phyloP scores from a whole-genome alignment of 2,113 vertebrate genomes.

The Parotia lawesii region DNA sequence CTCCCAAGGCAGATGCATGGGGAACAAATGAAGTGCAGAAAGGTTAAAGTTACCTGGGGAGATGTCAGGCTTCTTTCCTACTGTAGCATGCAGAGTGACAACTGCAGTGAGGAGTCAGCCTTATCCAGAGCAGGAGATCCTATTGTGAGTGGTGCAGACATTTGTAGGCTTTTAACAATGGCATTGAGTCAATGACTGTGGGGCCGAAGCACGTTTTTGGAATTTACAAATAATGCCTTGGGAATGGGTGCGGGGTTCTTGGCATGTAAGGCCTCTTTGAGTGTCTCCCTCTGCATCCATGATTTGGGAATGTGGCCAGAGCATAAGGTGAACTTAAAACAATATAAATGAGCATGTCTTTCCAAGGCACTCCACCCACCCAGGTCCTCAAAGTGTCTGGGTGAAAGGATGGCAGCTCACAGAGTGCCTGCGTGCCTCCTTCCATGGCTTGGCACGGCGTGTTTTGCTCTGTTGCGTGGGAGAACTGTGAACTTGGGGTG shows the following conservation, averaged over 20 bases:
- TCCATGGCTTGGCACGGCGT: fast-evolving
- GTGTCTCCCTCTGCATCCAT: neutral
- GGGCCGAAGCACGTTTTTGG: neutral
- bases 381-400: neutral
- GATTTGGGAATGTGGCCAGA: neutral
- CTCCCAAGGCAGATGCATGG: neutral
- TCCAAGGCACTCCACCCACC: neutral
- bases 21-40: neutral
- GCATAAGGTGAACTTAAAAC: neutral
- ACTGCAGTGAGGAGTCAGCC: neutral
- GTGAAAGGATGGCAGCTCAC: neutral
- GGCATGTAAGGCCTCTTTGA: fast-evolving
- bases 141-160: neutral
- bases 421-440: neutral
- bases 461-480: neutral
- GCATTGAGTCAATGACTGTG: neutral
- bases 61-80: neutral
- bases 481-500: neutral
- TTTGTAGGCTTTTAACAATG: neutral
- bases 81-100: neutral
- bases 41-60: neutral
- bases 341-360: neutral
- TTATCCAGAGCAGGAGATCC: neutral
- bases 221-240: neutral
- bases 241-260: fast-evolving